Conservation (phyloP, 2,888 invertebrate species). For the Reticulitermes lucifugus region DNA sequence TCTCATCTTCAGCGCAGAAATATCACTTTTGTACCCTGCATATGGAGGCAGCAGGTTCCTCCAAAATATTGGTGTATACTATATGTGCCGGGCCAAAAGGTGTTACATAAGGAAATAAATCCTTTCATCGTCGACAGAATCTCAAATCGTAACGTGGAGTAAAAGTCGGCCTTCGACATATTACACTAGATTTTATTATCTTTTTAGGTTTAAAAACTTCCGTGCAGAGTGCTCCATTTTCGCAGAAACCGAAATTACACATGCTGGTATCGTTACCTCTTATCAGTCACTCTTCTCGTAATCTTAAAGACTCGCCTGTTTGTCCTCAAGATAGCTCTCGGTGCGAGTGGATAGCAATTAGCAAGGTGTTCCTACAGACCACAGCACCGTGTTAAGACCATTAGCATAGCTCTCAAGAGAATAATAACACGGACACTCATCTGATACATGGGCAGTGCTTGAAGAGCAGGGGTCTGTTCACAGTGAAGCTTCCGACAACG, state of each 20-base stretch:
- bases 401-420: background rate
- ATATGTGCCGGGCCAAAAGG: too few species aligned
- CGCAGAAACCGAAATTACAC: background rate
- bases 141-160: too few species aligned
- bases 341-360: background rate
- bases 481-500: background rate
- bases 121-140: too few species aligned
- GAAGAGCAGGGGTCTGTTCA: background rate
- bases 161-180: too few species aligned
- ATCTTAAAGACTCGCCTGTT: background rate
- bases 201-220: too few species aligned
- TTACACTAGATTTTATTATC: too few species aligned
- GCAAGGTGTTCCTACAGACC: background rate
- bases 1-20: too few species aligned
- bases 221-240: too few species aligned
- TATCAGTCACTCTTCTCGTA: background rate
- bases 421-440: background rate
- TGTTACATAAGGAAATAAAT: too few species aligned
- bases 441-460: background rate
- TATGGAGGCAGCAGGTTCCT: too few species aligned
- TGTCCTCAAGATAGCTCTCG: background rate
- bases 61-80: too few species aligned
- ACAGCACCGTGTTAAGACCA: background rate
- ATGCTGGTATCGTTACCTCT: background rate
- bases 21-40: too few species aligned